Evolutionary conservation across 2,113 vertebrate species (phyloP).

Genomic region (Cathartes aura): DNA sequence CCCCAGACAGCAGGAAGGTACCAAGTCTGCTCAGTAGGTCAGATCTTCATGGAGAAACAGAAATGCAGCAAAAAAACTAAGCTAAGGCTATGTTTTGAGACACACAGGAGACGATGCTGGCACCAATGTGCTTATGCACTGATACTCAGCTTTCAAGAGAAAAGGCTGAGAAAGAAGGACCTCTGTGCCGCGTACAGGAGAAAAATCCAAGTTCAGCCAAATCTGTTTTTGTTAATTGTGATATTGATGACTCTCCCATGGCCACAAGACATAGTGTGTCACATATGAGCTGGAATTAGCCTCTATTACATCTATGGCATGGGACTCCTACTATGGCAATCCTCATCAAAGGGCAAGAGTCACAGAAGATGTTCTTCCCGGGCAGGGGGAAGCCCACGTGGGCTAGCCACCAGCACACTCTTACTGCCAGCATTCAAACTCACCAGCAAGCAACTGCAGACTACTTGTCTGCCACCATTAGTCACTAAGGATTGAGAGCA

Average conservation of each 20-base stretch:
- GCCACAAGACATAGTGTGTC: fast-evolving
- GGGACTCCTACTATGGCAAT: neutral
- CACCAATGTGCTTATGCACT: neutral
- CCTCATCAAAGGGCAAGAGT: neutral
- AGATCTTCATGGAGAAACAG: neutral
- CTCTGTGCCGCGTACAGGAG: fast-evolving
- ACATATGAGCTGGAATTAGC: neutral
- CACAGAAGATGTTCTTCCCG: neutral
- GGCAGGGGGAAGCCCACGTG: neutral
- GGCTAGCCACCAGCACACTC: fast-evolving
- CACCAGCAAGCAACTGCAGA: neutral
- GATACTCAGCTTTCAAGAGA: neutral
- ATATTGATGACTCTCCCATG: fast-evolving
- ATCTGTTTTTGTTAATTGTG: neutral
- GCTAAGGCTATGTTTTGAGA: neutral
- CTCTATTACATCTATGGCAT: neutral
- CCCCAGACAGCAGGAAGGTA: neutral
- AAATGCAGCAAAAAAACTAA: neutral
- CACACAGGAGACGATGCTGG: neutral
- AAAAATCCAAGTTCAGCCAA: neutral
- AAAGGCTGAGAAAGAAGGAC: neutral
- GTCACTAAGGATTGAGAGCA: neutral
- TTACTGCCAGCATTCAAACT: neutral
- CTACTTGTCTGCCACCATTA: neutral
- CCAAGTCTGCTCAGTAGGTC: neutral